Conservation (phyloP, 2,797 vertebrate species). For the Serranus cabrilla region DNA sequence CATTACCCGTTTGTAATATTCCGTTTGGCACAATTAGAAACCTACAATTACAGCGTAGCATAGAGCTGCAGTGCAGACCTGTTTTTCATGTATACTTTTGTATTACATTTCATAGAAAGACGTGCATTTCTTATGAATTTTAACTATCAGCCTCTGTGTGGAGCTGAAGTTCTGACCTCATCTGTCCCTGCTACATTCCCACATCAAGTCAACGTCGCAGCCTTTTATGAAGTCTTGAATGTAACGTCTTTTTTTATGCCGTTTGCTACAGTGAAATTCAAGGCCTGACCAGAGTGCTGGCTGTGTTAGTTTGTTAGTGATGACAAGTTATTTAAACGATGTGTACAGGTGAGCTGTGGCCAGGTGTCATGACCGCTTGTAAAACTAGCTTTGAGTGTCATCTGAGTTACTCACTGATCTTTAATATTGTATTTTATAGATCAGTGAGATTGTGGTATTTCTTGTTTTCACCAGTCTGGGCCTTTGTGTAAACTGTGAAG, state of each 20-base stretch:
- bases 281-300: constrained; percentile 16
- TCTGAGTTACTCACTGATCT: constrained; percentile 19
- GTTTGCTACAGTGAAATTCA: constrained; percentile 33
- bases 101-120: not conserved
- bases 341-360: constrained; percentile 13
- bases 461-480: constrained; percentile 44
- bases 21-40: constrained; percentile 9
- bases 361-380: constrained; percentile 10
- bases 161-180: constrained; percentile 52
- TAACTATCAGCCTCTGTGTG: constrained; percentile 3
- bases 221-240: constrained; percentile 64
- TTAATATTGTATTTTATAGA: constrained; percentile 21
- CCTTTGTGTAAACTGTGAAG: constrained; percentile 66
- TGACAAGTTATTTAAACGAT: constrained; percentile 18
- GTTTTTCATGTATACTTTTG: not conserved
- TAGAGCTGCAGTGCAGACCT: constrained; percentile 19
- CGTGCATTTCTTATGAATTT: constrained; percentile 8
- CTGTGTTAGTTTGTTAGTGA: constrained; percentile 20
- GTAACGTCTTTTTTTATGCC: constrained; percentile 47
- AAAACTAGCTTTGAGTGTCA: constrained; percentile 26
- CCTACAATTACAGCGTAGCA: not conserved
- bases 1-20: constrained; percentile 5
- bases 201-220: constrained; percentile 26
- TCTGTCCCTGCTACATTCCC: constrained; percentile 24
- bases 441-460: constrained; percentile 20